Percentiles rank a stretch among this genome's conserved stretches.
Conservation (phyloP, 2,113 vertebrate genomes). For the Camelus bactrianus region DNA sequence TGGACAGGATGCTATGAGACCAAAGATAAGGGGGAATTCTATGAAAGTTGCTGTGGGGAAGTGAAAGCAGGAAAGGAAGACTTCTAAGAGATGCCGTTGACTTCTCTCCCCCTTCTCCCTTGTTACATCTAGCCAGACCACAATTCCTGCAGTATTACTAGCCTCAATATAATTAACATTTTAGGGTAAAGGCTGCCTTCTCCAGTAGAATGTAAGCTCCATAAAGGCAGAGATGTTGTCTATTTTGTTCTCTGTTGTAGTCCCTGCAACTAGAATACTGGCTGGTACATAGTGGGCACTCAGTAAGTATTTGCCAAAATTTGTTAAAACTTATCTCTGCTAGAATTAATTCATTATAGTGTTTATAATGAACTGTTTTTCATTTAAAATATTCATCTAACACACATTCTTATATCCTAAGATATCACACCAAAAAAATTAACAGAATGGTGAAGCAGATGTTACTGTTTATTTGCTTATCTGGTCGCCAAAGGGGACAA, state of each 20-base stretch:
- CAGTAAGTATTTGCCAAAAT: constrained; percentile 21
- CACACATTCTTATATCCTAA: constrained; percentile 47
- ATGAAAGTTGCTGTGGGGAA: not conserved
- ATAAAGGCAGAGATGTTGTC: not conserved
- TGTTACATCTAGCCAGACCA: not conserved
- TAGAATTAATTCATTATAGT: constrained; percentile 44
- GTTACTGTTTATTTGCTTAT: constrained; percentile 73
- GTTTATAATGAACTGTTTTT: constrained; percentile 60
- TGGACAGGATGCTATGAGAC: not conserved
- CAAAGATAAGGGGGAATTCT: not conserved
- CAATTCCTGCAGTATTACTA: not conserved
- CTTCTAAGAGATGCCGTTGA: not conserved
- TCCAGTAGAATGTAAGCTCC: not conserved
- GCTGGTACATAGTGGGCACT: not conserved
- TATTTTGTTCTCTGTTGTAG: not conserved
- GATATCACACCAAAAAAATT: constrained; percentile 25
- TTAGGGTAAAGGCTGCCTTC: not conserved
- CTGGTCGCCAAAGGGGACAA: constrained; percentile 53
- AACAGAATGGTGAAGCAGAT: constrained; percentile 59
- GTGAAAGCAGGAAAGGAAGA: not conserved
- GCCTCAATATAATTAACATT: not conserved
- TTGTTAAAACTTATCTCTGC: not conserved
- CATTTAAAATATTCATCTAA: constrained; percentile 51
- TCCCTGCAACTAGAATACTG: not conserved
- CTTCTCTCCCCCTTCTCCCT: not conserved